Conservation (phyloP, 2,888 invertebrate genomes). For the Morpho achilles region DNA sequence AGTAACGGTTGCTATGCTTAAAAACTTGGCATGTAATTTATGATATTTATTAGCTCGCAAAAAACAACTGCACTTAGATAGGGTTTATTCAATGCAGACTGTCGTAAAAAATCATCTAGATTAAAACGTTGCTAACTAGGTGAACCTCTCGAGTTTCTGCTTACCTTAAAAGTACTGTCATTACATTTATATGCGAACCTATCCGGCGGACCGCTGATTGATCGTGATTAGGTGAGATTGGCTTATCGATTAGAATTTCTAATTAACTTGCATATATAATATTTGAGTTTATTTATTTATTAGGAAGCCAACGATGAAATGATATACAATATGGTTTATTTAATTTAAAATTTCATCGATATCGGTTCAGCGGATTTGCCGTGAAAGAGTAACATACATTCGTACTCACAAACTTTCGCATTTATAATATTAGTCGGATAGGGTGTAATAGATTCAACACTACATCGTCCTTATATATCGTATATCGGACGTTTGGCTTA, state of each 20-base stretch:
- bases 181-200: not conserved
- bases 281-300: not conserved
- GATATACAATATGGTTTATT: no score
- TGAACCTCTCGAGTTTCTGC: constrained; percentile 13
- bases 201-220: constrained; percentile 6
- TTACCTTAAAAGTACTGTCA: constrained; percentile 5
- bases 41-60: not conserved
- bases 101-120: constrained; percentile 14
- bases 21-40: not conserved
- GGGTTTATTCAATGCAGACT: not conserved
- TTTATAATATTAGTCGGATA: no score
- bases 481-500: no score
- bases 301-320: no score
- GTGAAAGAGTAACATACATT: no score
- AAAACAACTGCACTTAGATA: no score
- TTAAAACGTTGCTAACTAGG: constrained; percentile 13
- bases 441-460: no score
- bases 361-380: no score
- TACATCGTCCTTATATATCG: no score
- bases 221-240: constrained; percentile 6
- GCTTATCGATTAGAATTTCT: not conserved
- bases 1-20: no score
- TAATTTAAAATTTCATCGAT: no score
- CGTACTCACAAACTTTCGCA: no score
- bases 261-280: constrained; percentile 3